Percentiles rank a stretch among this genome's conserved stretches.
Conservation (phyloP, 1,140 invertebrate genomes). For the Potamilus streckersoni region DNA sequence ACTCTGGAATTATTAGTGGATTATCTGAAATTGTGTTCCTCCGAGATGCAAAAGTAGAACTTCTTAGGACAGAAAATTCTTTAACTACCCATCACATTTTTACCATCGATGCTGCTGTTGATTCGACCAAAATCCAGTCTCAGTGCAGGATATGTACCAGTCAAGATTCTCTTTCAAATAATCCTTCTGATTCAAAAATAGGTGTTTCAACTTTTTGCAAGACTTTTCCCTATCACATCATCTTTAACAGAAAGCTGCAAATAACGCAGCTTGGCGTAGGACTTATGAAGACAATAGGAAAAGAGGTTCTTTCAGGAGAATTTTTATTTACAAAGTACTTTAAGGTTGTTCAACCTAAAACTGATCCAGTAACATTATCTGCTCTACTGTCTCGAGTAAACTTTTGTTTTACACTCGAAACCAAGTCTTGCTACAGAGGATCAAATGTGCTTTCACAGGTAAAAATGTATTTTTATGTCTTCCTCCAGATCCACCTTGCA, state of each 20-base stretch:
- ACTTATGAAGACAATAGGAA: slow-evolving; percentile 50
- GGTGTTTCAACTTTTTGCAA: slow-evolving; percentile 83
- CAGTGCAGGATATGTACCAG: slow-evolving; percentile 33
- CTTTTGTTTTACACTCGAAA: slow-evolving; percentile 53
- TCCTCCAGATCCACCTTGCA: not conserved
- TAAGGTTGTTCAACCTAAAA: slow-evolving; percentile 44
- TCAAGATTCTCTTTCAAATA: slow-evolving; percentile 31
- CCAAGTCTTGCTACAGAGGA: slow-evolving; percentile 25
- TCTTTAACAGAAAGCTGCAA: slow-evolving; percentile 88
- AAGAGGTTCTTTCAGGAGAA: slow-evolving; percentile 36
- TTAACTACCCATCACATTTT: slow-evolving; percentile 52
- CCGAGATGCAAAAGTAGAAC: slow-evolving; percentile 36
- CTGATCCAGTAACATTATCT: slow-evolving; percentile 51
- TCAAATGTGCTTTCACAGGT: slow-evolving; percentile 4
- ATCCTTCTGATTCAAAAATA: slow-evolving; percentile 52
- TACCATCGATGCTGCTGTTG: slow-evolving; percentile 36
- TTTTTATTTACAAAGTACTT: slow-evolving; percentile 42
- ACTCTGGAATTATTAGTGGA: slow-evolving; percentile 68
- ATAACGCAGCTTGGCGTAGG: slow-evolving; percentile 82
- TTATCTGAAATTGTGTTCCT: slow-evolving; percentile 77
- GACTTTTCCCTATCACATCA: slow-evolving; percentile 94
- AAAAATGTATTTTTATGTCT: not conserved
- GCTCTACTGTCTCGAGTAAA: slow-evolving; percentile 57
- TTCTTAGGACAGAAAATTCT: slow-evolving; percentile 38
- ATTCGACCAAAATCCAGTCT: slow-evolving; percentile 15